Evolutionary conservation across 2,888 invertebrate genomes (phyloP).

Genomic region (Apamea anceps): DNA sequence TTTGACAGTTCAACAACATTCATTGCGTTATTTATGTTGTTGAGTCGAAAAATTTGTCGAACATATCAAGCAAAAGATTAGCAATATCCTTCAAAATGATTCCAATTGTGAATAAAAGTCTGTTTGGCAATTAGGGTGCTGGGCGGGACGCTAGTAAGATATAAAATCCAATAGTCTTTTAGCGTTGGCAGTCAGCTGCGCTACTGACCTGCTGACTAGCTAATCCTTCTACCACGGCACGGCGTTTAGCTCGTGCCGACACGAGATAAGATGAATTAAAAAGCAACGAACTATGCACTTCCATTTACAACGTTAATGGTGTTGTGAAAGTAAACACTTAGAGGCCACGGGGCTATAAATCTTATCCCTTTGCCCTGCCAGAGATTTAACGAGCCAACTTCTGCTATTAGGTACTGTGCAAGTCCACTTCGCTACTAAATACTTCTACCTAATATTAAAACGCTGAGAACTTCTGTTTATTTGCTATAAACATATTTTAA

Average conservation of each 20-base stretch:
- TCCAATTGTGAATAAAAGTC: too few species aligned
- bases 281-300: constrained; percentile 28
- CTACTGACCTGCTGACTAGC: not conserved
- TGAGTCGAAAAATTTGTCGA: too few species aligned
- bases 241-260: not conserved
- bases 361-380: constrained; percentile 26
- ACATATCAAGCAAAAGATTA: too few species aligned
- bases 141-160: not conserved
- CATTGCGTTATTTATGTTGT: too few species aligned
- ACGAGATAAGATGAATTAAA: not conserved
- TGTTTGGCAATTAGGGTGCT: too few species aligned
- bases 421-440: constrained; percentile 32
- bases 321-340: constrained; percentile 37
- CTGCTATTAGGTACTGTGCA: constrained; percentile 32
- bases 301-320: constrained; percentile 34
- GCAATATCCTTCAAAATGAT: too few species aligned
- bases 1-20: too few species aligned
- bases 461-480: constrained; percentile 47
- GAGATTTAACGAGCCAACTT: constrained; percentile 57
- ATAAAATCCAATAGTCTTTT: not conserved
- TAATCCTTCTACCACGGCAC: not conserved
- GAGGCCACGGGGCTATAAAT: constrained; percentile 34
- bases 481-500: constrained; percentile 39
- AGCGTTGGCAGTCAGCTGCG: not conserved
- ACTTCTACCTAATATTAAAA: constrained; percentile 47